A percentile compares a stretch with the other conserved stretches of the same genome.
These are phyloP conservation scores for Montipora efflorescens DNA, from an alignment of 64 coral and sea anemone genomes.

Conservation along the genomic window DNA sequence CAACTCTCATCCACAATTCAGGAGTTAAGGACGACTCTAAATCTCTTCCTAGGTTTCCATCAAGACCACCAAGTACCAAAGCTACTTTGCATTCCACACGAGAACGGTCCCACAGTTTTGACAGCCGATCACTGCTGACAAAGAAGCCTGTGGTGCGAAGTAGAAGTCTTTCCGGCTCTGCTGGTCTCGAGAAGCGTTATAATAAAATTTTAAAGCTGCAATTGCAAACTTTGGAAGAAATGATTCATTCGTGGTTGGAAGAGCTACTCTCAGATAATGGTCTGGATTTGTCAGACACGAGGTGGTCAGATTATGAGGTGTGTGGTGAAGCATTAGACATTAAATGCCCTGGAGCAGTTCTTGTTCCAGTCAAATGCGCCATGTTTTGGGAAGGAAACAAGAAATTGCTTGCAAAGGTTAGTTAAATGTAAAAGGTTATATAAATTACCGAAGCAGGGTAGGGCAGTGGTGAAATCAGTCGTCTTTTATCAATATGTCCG, in stretches of 20 bases:
- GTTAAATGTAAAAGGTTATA: neutral
- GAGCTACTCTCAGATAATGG: conserved; percentile 56
- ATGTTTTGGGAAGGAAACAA: conserved; percentile 25
- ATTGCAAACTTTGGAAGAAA: conserved; percentile 77
- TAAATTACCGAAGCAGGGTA: too few species aligned
- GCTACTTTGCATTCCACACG: neutral
- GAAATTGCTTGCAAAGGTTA: conserved; percentile 85
- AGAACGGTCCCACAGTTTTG: conserved; percentile 59
- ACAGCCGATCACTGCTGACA: neutral
- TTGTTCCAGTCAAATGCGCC: conserved; percentile 72
- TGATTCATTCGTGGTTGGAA: conserved; percentile 63
- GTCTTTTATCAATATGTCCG: too few species aligned
- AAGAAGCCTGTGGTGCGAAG: conserved; percentile 17
- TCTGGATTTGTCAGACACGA: conserved; percentile 65
- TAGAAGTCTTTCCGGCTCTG: conserved; percentile 55
- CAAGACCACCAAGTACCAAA: conserved; percentile 83
- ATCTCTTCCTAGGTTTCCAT: conserved; percentile 65
- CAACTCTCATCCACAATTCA: conserved; percentile 69
- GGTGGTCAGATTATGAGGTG: conserved; percentile 84
- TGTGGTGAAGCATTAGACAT: conserved; percentile 58
- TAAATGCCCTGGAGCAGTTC: conserved; percentile 43
- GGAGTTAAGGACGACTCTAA: conserved; percentile 15
- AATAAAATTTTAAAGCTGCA: conserved; percentile 81
- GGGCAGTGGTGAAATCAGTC: neutral
- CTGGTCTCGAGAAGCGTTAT: conserved; percentile 67